Evolutionary conservation across 1,140 invertebrate genomes (phyloP).

Genomic region (Leucophenga varia): DNA sequence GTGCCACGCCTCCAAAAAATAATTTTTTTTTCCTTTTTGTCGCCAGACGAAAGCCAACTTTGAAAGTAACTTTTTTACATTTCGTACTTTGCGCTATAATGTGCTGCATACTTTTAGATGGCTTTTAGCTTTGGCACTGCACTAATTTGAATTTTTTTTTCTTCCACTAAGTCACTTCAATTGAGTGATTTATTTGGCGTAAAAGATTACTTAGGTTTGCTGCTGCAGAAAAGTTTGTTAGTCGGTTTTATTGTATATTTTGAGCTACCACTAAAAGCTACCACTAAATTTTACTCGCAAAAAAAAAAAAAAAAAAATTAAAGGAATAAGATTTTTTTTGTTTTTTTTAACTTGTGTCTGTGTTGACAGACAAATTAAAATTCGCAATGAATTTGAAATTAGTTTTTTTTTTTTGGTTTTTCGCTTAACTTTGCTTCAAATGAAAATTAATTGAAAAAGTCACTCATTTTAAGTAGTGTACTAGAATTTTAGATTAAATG

Average conservation of each 20-base stretch:
- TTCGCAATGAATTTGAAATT: constrained; percentile 54
- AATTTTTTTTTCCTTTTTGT: too few species aligned
- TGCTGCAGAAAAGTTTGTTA: not conserved
- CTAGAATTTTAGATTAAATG: too few species aligned
- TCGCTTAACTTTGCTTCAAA: constrained; percentile 7
- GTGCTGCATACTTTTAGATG: constrained; percentile 49
- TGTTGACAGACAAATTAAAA: constrained; percentile 48
- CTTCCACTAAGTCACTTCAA: constrained; percentile 18
- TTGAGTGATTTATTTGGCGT: constrained; percentile 56
- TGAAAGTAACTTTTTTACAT: constrained; percentile 50
- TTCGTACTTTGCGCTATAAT: constrained; percentile 23
- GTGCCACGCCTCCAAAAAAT: too few species aligned
- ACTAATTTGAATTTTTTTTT: constrained; percentile 14
- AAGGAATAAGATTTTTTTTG: too few species aligned
- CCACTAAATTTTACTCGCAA: constrained; percentile 4
- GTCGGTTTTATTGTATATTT: not conserved
- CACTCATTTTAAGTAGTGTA: constrained; percentile 2
- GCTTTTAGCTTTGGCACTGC: constrained; percentile 48
- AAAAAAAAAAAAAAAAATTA: too few species aligned
- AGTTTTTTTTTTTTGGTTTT: constrained; percentile 35
- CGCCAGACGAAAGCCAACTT: constrained; percentile 33
- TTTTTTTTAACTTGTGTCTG: constrained; percentile 21
- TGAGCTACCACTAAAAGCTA: constrained; percentile 12
- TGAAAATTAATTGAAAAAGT: constrained; percentile 49
- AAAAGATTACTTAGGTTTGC: constrained; percentile 47